These are phyloP conservation scores for Hecatera dysodea DNA, from an alignment of 2,888 invertebrate species.

Conservation along the genomic window DNA sequence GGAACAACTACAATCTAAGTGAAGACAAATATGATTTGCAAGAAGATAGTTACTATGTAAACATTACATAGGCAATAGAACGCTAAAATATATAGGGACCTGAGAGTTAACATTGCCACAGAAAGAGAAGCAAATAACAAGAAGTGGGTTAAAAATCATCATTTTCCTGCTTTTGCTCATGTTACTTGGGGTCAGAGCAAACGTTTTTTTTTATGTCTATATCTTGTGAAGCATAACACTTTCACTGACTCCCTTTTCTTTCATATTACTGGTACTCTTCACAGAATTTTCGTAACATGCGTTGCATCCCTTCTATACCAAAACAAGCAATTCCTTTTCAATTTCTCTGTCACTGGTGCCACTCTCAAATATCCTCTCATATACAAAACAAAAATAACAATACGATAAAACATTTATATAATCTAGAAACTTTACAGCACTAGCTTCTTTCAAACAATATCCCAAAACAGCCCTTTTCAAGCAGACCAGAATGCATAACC, in stretches of 20 bases:
- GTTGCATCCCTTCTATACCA: too few species aligned
- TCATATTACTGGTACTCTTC: background rate
- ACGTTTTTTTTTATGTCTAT: background rate
- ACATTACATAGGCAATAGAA: background rate
- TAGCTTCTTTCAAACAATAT: constrained; percentile 53
- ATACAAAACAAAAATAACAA: background rate
- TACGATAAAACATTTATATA: background rate
- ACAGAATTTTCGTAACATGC: background rate
- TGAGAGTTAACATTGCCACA: background rate
- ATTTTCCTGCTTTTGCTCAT: background rate
- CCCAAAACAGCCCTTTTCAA: constrained; percentile 46
- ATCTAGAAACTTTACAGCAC: background rate
- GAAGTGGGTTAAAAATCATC: background rate
- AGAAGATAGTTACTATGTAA: constrained; percentile 35
- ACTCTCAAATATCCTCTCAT: background rate
- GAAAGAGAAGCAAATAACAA: background rate
- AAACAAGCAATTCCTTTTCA: background rate
- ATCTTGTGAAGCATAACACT: background rate
- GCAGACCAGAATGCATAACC: constrained; percentile 48
- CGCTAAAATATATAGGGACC: background rate
- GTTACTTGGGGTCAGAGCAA: background rate
- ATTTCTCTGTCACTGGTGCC: background rate
- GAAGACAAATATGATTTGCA: constrained; percentile 40
- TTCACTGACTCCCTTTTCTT: background rate
- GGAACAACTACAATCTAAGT: constrained; percentile 22